These are phyloP conservation scores for Drosophila sp. DNA, from an alignment of 1,140 invertebrate genomes.

Conservation along the genomic window DNA sequence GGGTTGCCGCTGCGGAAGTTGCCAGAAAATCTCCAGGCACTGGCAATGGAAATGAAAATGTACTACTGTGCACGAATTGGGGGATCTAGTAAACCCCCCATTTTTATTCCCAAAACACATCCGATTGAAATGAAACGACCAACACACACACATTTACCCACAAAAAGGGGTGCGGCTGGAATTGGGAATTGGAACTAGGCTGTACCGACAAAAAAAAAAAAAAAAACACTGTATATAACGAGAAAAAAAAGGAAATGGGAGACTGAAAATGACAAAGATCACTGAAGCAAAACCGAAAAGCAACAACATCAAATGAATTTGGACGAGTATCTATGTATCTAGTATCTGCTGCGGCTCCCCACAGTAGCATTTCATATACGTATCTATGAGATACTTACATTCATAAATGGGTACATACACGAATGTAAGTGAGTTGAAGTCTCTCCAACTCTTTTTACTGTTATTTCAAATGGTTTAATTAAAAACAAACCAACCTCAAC, in stretches of 20 bases:
- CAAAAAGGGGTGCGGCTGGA: slow-evolving; percentile 58
- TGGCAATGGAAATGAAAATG: slow-evolving; percentile 38
- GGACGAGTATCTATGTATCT: slow-evolving; percentile 63
- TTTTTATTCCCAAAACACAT: not conserved
- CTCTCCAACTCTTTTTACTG: slow-evolving; percentile 21
- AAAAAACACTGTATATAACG: slow-evolving; percentile 33
- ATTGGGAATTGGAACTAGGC: slow-evolving; percentile 34
- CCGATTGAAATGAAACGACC: not conserved
- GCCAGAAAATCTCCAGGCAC: slow-evolving; percentile 8
- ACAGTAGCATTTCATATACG: slow-evolving; percentile 29
- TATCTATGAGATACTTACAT: slow-evolving; percentile 43
- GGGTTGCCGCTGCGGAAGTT: slow-evolving; percentile 42
- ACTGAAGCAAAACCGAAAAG: slow-evolving; percentile 76
- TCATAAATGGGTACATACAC: slow-evolving; percentile 14
- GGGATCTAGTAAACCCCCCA: not conserved
- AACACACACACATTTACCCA: not conserved
- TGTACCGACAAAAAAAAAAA: slow-evolving; percentile 55
- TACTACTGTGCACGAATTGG: slow-evolving; percentile 36
- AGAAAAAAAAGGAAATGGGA: slow-evolving; percentile 74
- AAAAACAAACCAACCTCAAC: not conserved
- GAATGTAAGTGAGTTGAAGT: slow-evolving; percentile 13
- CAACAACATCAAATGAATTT: slow-evolving; percentile 56
- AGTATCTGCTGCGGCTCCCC: slow-evolving; percentile 54
- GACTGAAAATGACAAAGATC: slow-evolving; percentile 79
- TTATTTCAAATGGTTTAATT: not conserved